Evolutionary conservation across 2,888 invertebrate genomes (phyloP).

Genomic region (Hypselothyrea guttata): DNA sequence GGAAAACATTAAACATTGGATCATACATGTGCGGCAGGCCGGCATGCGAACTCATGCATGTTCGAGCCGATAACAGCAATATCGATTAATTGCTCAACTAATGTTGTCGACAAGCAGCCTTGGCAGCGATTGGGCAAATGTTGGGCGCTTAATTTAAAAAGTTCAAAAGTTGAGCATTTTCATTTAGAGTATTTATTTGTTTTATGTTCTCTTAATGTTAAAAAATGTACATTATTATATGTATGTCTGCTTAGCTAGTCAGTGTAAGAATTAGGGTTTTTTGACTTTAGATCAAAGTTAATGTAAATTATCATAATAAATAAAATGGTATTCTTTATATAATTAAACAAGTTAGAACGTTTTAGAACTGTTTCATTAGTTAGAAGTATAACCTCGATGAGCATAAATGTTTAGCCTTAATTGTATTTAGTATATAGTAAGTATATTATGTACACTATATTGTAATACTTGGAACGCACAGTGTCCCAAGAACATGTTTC

Average conservation of each 20-base stretch:
- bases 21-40: too few relatives aligned
- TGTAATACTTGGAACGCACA: slow-evolving; percentile 4
- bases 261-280: neutral
- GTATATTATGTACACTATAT: slow-evolving; percentile 52
- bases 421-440: slow-evolving; percentile 11
- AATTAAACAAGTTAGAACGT: slow-evolving; percentile 53
- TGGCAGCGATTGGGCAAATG: too few relatives aligned
- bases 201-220: slow-evolving; percentile 37
- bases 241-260: slow-evolving; percentile 11
- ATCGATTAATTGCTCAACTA: too few relatives aligned
- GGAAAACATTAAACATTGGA: slow-evolving; percentile 65
- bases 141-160: slow-evolving; percentile 6
- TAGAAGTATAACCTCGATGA: slow-evolving; percentile 72
- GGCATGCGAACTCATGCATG: too few relatives aligned
- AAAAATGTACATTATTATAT: slow-evolving; percentile 46
- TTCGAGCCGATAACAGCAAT: too few relatives aligned
- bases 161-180: neutral
- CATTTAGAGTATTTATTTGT: slow-evolving; percentile 45
- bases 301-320: slow-evolving; percentile 28
- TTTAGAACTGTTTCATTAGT: slow-evolving; percentile 44
- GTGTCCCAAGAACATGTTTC: slow-evolving; percentile 10
- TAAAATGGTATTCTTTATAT: slow-evolving; percentile 14
- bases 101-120: too few relatives aligned
- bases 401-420: slow-evolving; percentile 64
- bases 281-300: slow-evolving; percentile 40